phyloP scores from a whole-genome alignment of 2,797 vertebrate species.

The Platyrinchus mystaceus region DNA sequence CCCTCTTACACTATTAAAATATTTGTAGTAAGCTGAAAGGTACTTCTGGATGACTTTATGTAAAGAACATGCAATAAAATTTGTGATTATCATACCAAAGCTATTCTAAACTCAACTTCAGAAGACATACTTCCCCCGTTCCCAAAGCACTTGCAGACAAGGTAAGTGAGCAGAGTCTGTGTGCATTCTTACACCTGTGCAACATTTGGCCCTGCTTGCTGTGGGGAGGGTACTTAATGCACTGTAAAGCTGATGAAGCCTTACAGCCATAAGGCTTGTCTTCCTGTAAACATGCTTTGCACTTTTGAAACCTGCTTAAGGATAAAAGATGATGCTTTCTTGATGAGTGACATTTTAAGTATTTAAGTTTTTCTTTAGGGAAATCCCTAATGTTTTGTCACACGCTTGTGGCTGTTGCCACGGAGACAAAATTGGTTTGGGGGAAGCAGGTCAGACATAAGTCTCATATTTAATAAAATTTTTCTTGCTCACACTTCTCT shows the following conservation, averaged over 20 bases:
- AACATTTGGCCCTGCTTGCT: background rate
- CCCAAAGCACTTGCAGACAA: background rate
- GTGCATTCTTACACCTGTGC: accelerated
- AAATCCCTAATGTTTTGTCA: background rate
- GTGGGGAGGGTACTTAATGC: background rate
- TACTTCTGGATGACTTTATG: background rate
- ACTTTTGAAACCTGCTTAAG: background rate
- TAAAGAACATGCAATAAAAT: background rate
- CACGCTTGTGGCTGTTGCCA: background rate
- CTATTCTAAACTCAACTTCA: background rate
- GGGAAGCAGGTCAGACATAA: background rate
- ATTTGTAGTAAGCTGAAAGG: background rate
- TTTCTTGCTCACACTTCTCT: background rate
- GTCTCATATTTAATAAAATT: background rate
- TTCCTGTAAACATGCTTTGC: background rate
- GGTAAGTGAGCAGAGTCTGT: background rate
- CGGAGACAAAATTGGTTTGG: background rate
- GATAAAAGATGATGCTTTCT: background rate
- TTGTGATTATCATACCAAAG: background rate
- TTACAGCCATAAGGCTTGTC: background rate
- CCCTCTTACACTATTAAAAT: background rate
- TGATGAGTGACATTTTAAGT: background rate
- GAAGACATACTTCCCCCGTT: background rate
- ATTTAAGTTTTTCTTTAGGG: background rate
- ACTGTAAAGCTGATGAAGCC: background rate